Evolutionary conservation across 2,888 invertebrate genomes (phyloP), one percentile per base, ranked within the genome.

Genomic region (Sarcophaga carnaria): DNA sequence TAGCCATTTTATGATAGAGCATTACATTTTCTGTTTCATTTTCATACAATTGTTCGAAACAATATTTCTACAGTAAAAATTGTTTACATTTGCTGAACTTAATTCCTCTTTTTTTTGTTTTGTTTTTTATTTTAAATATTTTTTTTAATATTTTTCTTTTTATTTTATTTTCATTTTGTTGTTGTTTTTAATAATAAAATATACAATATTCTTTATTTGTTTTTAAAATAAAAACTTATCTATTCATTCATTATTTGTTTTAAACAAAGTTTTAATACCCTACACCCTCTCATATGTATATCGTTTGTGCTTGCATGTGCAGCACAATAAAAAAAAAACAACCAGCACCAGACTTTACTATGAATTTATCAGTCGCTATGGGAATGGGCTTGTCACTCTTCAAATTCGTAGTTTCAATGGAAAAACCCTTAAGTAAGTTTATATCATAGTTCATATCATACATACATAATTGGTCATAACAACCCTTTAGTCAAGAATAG

Each of bases 1-100:
- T 77, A 84, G 82, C 85, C 89, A 89, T 75, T 80, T 80, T 70
- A 64, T 80, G 80, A 84, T 84, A 79, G 74, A 84, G 80, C 70
- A 47, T 83, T 78, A 72, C 10, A 60, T 74, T 2, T 14, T 74
- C 2, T 14, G 17, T 22, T 45, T 27, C 60, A 66, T 47, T 70
- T 82, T 60, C n/a, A 66, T 54, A 76, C 70, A 63, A 37, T 37
- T 37, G 37, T 37, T 37, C 37, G 37, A 37, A 37, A 37, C 37
- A 37, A 37, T 78, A 79, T 79, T 83, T 74, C 67, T 78, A 69
- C 4, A 69, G 45, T 63, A 37, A 47, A 63, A 79, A n/a, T 25
- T 79, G 79, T 74, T 77, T 66, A 82, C 60, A 82, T 76, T 54
- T 69, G 8, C 37, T 37, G 37, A 37, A 37, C 37, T 37, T 37